phyloP scores from a whole-genome alignment of 2,797 vertebrate genomes.

The Argentina silus region DNA sequence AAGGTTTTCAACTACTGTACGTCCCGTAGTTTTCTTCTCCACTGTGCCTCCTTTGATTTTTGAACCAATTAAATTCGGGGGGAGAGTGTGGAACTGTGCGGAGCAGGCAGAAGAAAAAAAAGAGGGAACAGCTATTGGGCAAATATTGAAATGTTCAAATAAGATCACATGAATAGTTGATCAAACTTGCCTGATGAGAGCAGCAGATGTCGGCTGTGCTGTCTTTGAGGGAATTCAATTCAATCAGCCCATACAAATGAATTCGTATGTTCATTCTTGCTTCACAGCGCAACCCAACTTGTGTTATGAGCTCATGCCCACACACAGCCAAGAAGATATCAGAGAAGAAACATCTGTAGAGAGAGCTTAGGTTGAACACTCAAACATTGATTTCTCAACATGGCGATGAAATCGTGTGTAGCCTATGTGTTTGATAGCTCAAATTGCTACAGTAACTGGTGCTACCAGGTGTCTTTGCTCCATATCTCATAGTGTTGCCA shows the following conservation, averaged over 20 bases:
- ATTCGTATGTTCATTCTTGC: neutral
- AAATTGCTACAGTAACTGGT: neutral
- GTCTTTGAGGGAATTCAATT: constrained; percentile 8
- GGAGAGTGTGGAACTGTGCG: neutral
- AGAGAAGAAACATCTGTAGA: constrained; percentile 9
- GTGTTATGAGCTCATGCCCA: constrained; percentile 31
- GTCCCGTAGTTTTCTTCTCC: neutral
- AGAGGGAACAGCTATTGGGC: constrained; percentile 9
- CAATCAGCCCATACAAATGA: neutral
- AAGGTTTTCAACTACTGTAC: neutral
- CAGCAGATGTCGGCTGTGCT: neutral
- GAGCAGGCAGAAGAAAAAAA: neutral
- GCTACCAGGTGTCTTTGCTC: neutral
- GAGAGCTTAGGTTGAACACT: neutral
- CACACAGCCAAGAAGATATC: constrained; percentile 35
- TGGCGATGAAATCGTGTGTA: neutral
- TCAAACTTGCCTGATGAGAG: constrained; percentile 31
- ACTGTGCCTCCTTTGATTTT: neutral
- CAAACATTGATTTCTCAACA: neutral
- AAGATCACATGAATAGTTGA: neutral
- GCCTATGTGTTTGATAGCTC: neutral
- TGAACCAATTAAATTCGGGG: neutral
- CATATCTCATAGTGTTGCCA: constrained; percentile 42
- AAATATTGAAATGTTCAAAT: constrained; percentile 53
- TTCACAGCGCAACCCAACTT: constrained; percentile 1